Evolutionary conservation across 2,113 vertebrate species (phyloP).

Genomic region (Chitala chitala): DNA sequence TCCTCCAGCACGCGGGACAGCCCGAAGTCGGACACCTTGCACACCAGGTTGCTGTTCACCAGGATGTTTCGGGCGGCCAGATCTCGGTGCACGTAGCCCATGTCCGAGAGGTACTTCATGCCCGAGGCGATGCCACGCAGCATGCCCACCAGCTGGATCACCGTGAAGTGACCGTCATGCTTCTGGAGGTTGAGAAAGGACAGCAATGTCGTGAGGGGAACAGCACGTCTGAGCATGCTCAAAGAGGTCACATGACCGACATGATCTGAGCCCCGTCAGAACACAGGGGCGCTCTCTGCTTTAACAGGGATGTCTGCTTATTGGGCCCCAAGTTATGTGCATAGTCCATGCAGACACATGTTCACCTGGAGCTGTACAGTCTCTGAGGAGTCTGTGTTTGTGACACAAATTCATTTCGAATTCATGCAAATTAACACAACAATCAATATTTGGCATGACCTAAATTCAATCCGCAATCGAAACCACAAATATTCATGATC

Average conservation of each 20-base stretch:
- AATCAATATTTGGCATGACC: too few species aligned
- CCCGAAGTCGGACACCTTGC: conserved; percentile 95
- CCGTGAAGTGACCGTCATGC: conserved; percentile 90
- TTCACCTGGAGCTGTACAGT: too few species aligned
- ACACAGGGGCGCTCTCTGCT: too few species aligned
- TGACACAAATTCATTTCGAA: too few species aligned
- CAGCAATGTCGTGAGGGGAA: not conserved
- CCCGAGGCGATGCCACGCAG: conserved; percentile 82
- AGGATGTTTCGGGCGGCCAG: conserved; percentile 82
- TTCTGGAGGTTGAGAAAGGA: conserved; percentile 59
- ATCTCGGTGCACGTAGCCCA: conserved; percentile 69
- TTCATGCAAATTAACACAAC: too few species aligned
- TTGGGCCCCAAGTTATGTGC: too few species aligned
- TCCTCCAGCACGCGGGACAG: conserved; percentile 90
- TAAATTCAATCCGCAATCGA: too few species aligned
- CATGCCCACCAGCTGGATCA: conserved; percentile 94
- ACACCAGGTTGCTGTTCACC: conserved; percentile 88
- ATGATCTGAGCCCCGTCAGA: not conserved
- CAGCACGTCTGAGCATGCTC: not conserved
- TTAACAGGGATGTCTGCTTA: too few species aligned
- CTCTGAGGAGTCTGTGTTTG: too few species aligned
- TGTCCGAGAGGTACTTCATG: conserved; percentile 70
- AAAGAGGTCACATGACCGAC: not conserved
- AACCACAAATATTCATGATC: too few species aligned
- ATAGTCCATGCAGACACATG: too few species aligned